A percentile compares a stretch with the other conserved stretches of the same genome.
These are phyloP conservation scores for Gasterosteus nipponicus DNA, from an alignment of 2,113 vertebrate species.

Conservation along the genomic window DNA sequence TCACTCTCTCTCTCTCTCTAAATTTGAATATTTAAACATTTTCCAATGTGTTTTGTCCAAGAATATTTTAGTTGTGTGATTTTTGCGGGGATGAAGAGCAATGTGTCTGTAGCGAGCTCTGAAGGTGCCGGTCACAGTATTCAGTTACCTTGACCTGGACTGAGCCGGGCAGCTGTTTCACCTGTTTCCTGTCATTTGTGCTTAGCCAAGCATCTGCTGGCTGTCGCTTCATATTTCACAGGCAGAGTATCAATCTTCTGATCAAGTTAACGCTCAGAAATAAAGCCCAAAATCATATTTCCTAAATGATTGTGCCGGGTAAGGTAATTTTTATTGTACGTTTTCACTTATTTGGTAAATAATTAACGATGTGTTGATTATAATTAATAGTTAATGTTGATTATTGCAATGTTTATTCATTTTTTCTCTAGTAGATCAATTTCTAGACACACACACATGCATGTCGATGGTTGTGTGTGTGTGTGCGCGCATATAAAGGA, in stretches of 20 bases:
- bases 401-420: neutral
- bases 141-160: neutral
- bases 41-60: neutral
- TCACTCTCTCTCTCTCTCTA: neutral
- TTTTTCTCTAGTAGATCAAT: neutral
- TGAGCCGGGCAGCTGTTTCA: neutral
- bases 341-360: neutral
- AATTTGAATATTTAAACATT: neutral
- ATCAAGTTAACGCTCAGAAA: neutral
- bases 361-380: neutral
- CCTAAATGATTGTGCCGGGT: no score
- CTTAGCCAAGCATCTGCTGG: neutral
- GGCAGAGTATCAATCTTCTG: neutral
- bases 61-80: neutral
- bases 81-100: neutral
- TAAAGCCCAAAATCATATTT: neutral
- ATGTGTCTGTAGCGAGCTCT: neutral
- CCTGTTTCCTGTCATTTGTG: neutral
- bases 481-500: neutral
- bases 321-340: neutral
- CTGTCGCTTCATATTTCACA: neutral
- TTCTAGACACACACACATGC: neutral
- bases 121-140: neutral
- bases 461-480: neutral
- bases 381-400: neutral